Evolutionary conservation across 2,113 vertebrate genomes (phyloP), one percentile per base, ranked within the genome.

Genomic region (Helogale parvula): DNA sequence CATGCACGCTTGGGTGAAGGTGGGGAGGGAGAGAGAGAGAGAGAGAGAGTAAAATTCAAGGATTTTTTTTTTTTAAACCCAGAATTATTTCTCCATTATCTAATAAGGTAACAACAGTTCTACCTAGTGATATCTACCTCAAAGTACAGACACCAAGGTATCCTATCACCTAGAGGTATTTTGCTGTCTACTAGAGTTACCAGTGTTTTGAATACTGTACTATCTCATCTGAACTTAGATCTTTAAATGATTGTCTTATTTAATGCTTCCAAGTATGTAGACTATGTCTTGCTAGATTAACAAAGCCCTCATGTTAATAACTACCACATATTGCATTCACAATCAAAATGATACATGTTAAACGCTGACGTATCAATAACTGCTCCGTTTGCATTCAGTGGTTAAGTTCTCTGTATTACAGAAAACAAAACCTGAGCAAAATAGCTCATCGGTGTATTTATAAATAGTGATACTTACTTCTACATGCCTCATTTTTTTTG

Each of bases 71-170:
- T 21, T 79, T 81, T 1, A 3, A 88, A 69, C 31, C 9, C 35
- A 79, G 5, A 11, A 66, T 76, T 1, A 35, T 38, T 81, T 65
- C 14, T 91, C 15, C 29, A 19, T 88, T 80, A 38, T 84, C 3
- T 52, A 77, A 60, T 10, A 80, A 91, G 27, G 57, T n/a, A 76
- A 69, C 35, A 93, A 27, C n/a, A 95, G 81, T 87, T 60, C 94
- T 80, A 88, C 57, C 95, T 96, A 93, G 93, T 97, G 97, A 69
- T 84, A 3, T 71, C 45, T 98, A 98, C 95, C 96, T 92, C 21
- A 68, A 45, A 90, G 88, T 94, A 6, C 84, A 96, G 29, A 71
- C 54, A n/a, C 9, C 19, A 41, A 47, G 6, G 1, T 54, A 33
- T 25, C 19, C 27, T 81, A 17, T 17, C 41, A 41, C 21, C 27